phyloP scores from a whole-genome alignment of 2,888 invertebrate species.

The Petrolisthes cinctipes region DNA sequence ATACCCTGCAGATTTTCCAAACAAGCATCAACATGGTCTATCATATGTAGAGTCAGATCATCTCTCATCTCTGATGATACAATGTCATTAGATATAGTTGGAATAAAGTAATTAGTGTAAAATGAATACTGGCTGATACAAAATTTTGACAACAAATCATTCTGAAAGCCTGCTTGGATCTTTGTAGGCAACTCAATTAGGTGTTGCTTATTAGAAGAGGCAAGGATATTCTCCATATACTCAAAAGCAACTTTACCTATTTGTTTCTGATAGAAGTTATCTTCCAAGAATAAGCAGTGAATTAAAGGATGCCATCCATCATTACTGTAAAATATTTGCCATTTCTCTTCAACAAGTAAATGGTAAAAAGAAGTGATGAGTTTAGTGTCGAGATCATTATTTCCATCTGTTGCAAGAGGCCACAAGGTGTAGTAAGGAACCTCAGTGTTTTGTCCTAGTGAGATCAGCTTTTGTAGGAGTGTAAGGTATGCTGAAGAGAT shows the following conservation, averaged over 20 bases:
- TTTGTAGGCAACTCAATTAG: slow-evolving; percentile 24
- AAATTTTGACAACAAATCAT: background rate
- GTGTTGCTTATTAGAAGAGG: background rate
- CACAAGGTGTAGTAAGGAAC: slow-evolving; percentile 13
- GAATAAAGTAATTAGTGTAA: slow-evolving; percentile 25
- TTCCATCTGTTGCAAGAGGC: slow-evolving; percentile 17
- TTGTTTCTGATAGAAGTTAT: background rate
- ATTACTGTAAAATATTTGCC: slow-evolving; percentile 18
- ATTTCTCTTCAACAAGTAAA: slow-evolving; percentile 10
- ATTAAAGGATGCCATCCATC: slow-evolving; percentile 26
- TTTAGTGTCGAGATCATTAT: background rate
- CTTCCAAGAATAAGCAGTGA: slow-evolving; percentile 20
- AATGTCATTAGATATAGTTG: background rate
- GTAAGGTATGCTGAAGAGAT: slow-evolving; percentile 24
- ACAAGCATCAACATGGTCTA: slow-evolving; percentile 2
- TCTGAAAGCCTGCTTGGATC: slow-evolving; percentile 14
- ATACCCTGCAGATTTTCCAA: background rate
- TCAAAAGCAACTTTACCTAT: slow-evolving; percentile 35
- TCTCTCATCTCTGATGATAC: slow-evolving; percentile 13
- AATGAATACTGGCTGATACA: slow-evolving; percentile 12
- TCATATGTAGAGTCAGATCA: slow-evolving; percentile 21
- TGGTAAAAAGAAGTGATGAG: slow-evolving; percentile 21
- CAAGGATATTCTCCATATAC: slow-evolving; percentile 13
- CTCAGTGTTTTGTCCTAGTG: background rate
- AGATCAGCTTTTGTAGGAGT: background rate